These are phyloP conservation scores for Luehdorfia chinensis DNA, from an alignment of 1,140 invertebrate genomes.

Conservation along the genomic window DNA sequence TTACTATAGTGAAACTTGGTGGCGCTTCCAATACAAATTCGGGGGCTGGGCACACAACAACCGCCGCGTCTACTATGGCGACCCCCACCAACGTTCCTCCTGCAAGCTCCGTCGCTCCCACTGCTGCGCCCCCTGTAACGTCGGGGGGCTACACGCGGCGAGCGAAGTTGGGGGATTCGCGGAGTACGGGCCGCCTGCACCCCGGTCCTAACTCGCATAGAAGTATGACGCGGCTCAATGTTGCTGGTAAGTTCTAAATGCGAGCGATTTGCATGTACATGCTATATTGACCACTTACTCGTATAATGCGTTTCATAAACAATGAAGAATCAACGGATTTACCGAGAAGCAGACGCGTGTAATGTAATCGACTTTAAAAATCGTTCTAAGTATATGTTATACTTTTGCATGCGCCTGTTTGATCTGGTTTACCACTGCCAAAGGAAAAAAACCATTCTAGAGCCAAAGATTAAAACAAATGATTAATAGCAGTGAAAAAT, in stretches of 20 bases:
- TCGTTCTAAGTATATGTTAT: no score
- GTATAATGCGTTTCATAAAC: no score
- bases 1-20: conserved; percentile 86
- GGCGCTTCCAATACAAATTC: conserved; percentile 46
- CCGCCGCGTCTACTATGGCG: conserved; percentile 9
- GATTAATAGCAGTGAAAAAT: no score
- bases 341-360: no score
- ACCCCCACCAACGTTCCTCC: conserved; percentile 7
- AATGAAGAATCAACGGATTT: no score
- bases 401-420: no score
- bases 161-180: conserved; percentile 81
- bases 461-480: no score
- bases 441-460: no score
- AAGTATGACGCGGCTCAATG: conserved; percentile 86
- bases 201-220: conserved; percentile 82
- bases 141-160: conserved; percentile 79
- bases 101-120: conserved; percentile 32
- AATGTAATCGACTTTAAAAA: no score
- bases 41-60: conserved; percentile 16
- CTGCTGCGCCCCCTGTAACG: conserved; percentile 6
- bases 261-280: no score
- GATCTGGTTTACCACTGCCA: no score
- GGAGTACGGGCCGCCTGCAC: conserved; percentile 83
- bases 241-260: conserved; percentile 76
- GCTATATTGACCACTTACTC: background rate